Evolutionary conservation across 2,797 vertebrate genomes (phyloP).

Genomic region (Schizothorax lantsangensis): DNA sequence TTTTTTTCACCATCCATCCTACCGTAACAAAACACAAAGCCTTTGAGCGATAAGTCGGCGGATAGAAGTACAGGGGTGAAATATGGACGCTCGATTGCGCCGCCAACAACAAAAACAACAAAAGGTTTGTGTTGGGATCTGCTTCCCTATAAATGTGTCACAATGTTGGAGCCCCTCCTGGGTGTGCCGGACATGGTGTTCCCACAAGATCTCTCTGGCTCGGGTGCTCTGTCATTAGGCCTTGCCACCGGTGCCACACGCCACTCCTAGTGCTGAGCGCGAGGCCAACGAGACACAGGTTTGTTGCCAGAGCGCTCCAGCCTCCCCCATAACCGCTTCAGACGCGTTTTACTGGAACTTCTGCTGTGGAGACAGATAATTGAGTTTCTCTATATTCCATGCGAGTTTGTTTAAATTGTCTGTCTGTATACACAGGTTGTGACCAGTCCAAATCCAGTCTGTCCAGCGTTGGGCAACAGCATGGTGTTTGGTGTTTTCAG

Average conservation of each 20-base stretch:
- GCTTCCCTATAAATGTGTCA: slow-evolving; percentile 51
- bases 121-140: slow-evolving; percentile 49
- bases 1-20: slow-evolving; percentile 1
- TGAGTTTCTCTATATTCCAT: slow-evolving; percentile 25
- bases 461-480: not conserved
- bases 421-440: slow-evolving; percentile 14
- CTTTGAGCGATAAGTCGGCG: slow-evolving; percentile 7
- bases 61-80: not conserved
- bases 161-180: slow-evolving; percentile 55
- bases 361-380: slow-evolving; percentile 38
- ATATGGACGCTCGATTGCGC: not conserved
- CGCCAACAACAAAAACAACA: slow-evolving; percentile 43
- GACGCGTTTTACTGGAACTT: slow-evolving; percentile 39
- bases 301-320: slow-evolving; percentile 15
- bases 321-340: slow-evolving; percentile 28
- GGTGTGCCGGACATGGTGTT: slow-evolving; percentile 55
- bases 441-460: not conserved
- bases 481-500: not conserved
- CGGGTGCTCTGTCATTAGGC: slow-evolving; percentile 55
- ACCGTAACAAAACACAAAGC: slow-evolving; percentile 21
- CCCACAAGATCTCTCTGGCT: slow-evolving; percentile 56
- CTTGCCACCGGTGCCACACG: slow-evolving; percentile 52
- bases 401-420: slow-evolving; percentile 39
- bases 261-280: slow-evolving; percentile 41
- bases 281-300: slow-evolving; percentile 21